A percentile compares a stretch with the other conserved stretches of the same genome.
Evolutionary conservation across 30 jellyfish, hydroid and myxozoan genomes (phyloP).

Genomic region (Cassiopea xamachana): DNA sequence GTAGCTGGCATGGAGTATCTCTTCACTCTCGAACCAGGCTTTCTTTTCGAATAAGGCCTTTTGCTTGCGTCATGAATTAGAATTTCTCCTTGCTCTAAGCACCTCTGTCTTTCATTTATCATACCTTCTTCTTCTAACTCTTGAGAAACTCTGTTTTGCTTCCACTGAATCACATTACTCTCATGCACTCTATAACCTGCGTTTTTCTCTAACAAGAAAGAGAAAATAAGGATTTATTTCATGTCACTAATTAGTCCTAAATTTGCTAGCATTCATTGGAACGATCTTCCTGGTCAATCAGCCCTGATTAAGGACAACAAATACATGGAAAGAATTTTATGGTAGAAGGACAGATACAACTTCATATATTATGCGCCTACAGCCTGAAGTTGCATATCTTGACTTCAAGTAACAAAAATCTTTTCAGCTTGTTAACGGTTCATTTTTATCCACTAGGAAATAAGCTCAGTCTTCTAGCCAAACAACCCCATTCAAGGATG

Average conservation of each 20-base stretch:
- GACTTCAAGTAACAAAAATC: no score
- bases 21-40: neutral
- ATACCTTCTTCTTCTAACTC: neutral
- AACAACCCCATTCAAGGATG: no score
- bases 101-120: neutral
- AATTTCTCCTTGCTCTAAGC: neutral
- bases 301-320: no score
- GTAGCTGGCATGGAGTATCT: conserved; percentile 46
- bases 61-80: neutral
- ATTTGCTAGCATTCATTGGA: neutral
- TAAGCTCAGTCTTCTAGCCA: no score
- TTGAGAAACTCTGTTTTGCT: conserved; percentile 6
- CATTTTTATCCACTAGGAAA: no score
- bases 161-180: conserved; percentile 13
- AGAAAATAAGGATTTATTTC: neutral
- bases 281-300: neutral
- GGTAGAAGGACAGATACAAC: no score
- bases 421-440: no score
- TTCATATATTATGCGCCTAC: no score
- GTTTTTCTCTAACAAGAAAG: neutral
- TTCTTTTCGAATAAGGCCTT: neutral
- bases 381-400: no score
- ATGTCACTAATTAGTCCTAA: neutral
- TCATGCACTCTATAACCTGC: neutral
- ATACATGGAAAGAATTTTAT: no score